A percentile compares a stretch with the other conserved stretches of the same genome.
Evolutionary conservation across 1,140 invertebrate species (phyloP).

Genomic region (Drosophila nigromelanica): DNA sequence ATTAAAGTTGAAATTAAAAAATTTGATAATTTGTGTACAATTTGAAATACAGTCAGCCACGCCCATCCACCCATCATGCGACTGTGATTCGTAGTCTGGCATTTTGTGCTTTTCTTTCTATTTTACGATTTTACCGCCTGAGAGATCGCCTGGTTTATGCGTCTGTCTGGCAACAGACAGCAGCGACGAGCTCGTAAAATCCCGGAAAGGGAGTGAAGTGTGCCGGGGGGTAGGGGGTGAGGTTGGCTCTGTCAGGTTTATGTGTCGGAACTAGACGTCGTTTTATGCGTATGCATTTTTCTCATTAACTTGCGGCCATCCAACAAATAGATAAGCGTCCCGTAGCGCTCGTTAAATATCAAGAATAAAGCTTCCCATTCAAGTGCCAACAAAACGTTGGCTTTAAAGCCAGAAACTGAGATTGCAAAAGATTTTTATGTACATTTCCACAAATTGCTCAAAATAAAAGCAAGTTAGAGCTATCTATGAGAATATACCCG

Average conservation of each 20-base stretch:
- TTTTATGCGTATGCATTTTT: constrained; percentile 72
- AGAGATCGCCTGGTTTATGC: constrained; percentile 63
- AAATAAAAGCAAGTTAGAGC: not conserved
- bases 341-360: constrained; percentile 55
- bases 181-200: constrained; percentile 61
- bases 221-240: not conserved
- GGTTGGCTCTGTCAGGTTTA: constrained; percentile 53
- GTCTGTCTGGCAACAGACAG: constrained; percentile 51
- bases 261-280: constrained; percentile 72
- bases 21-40: constrained; percentile 62
- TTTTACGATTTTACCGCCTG: constrained; percentile 54
- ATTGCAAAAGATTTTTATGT: constrained; percentile 33
- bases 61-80: not conserved
- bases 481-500: too few relatives aligned
- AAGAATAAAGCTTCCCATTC: constrained; percentile 36
- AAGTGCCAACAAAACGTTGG: constrained; percentile 46
- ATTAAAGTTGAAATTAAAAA: constrained; percentile 80
- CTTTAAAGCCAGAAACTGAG: constrained; percentile 38
- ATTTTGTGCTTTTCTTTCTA: constrained; percentile 26
- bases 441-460: constrained; percentile 9
- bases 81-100: constrained; percentile 23
- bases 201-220: constrained; percentile 11
- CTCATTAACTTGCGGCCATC: constrained; percentile 65
- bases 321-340: constrained; percentile 58
- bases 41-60: constrained; percentile 18